These are phyloP conservation scores for Drosophila persimilis DNA, from an alignment of 1,140 invertebrate genomes.

Conservation along the genomic window DNA sequence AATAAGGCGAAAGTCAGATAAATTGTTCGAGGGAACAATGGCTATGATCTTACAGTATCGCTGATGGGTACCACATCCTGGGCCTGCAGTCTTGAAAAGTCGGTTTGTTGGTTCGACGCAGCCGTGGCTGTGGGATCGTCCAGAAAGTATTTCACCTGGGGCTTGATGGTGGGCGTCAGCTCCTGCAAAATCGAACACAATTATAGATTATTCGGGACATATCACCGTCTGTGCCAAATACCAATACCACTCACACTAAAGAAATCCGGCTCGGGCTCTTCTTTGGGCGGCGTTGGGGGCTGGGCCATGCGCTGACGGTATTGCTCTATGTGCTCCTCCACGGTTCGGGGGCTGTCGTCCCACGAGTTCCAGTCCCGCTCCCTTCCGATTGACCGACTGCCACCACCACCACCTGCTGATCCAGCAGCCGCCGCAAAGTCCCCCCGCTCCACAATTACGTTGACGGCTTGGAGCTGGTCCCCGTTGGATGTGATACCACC, in stretches of 20 bases:
- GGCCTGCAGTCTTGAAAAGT: constrained; percentile 79
- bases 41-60: constrained; percentile 56
- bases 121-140: constrained; percentile 24
- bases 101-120: constrained; percentile 22
- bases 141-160: constrained; percentile 76
- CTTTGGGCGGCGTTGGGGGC: constrained; percentile 71
- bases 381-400: not conserved
- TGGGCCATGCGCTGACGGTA: constrained; percentile 78
- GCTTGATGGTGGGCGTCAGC: constrained; percentile 77
- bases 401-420: not conserved
- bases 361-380: constrained; percentile 82
- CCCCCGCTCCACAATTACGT: constrained; percentile 50
- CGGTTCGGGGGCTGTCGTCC: constrained; percentile 80
- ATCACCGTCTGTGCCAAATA: constrained; percentile 5
- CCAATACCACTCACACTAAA: constrained; percentile 65
- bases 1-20: not conserved
- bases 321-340: constrained; percentile 82
- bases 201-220: no score
- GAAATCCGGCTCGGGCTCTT: constrained; percentile 77
- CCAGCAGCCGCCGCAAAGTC: constrained; percentile 37
- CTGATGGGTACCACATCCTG: constrained; percentile 73
- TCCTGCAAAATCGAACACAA: constrained; percentile 51
- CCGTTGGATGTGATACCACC: constrained; percentile 8
- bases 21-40: not conserved
- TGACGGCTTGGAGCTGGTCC: constrained; percentile 64